Evolutionary conservation across 2,113 vertebrate species (phyloP).

Genomic region (Oplegnathus fasciatus): DNA sequence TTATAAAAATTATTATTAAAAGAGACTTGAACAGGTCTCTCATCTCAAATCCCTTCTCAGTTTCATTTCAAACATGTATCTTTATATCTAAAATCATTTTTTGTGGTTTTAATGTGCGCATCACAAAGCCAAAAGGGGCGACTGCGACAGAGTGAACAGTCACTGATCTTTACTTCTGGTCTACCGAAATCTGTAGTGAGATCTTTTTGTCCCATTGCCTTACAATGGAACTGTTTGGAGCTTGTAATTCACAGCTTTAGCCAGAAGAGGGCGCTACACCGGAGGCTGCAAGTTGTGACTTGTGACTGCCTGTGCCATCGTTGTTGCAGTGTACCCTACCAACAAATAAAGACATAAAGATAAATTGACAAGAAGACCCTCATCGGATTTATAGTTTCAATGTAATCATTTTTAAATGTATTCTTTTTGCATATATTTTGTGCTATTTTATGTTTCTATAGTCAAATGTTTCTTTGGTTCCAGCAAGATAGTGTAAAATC

Average conservation of each 20-base stretch:
- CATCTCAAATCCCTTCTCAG: constrained; percentile 58
- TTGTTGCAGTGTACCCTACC: constrained; percentile 61
- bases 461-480: constrained; percentile 87
- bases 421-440: constrained; percentile 86
- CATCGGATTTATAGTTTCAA: constrained; percentile 77
- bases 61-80: constrained; percentile 68
- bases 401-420: constrained; percentile 83
- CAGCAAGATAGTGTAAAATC: constrained; percentile 86
- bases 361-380: constrained; percentile 68
- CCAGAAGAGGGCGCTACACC: constrained; percentile 65
- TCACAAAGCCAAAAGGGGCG: constrained; percentile 63
- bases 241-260: constrained; percentile 56
- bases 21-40: constrained; percentile 51
- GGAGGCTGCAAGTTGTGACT: constrained; percentile 49
- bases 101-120: constrained; percentile 51
- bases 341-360: constrained; percentile 51
- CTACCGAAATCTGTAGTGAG: constrained; percentile 40
- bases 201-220: constrained; percentile 63
- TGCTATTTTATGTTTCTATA: constrained; percentile 87
- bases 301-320: constrained; percentile 71
- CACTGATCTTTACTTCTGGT: constrained; percentile 22
- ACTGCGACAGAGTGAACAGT: constrained; percentile 43
- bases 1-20: constrained; percentile 59
- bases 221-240: constrained; percentile 56
- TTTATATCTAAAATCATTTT: constrained; percentile 58